Conservation (phyloP, 2,888 invertebrate species). For the Aspidapion aeneum region DNA sequence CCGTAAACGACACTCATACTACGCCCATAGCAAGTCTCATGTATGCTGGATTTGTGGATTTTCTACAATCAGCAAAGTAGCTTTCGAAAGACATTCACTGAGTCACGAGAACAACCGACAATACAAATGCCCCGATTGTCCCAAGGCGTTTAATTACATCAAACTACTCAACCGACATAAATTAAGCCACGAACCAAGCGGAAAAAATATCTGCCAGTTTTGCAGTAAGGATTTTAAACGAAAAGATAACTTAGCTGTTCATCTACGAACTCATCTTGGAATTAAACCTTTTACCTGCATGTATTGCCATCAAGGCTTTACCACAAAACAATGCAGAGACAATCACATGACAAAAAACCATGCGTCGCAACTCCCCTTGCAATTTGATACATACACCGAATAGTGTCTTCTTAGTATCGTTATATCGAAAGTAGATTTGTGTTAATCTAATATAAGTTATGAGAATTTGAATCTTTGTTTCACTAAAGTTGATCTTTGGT, state of each 20-base stretch:
- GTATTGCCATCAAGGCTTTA: slow-evolving; percentile 3
- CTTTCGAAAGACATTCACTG: slow-evolving; percentile 28
- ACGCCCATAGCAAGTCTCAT: neutral
- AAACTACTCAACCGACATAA: neutral
- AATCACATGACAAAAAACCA: neutral
- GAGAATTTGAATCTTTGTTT: too few species aligned
- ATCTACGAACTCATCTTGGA: slow-evolving; percentile 1
- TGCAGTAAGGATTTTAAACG: slow-evolving; percentile 5
- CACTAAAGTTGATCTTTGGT: too few species aligned
- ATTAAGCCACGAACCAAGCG: neutral
- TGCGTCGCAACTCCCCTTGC: too few species aligned
- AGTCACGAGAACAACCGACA: slow-evolving; percentile 44
- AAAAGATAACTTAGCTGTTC: neutral
- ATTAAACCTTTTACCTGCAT: neutral
- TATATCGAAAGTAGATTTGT: too few species aligned
- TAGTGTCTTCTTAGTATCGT: too few species aligned
- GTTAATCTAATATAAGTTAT: too few species aligned
- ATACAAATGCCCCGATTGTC: slow-evolving; percentile 23
- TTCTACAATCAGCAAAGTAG: neutral
- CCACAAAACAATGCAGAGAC: slow-evolving; percentile 1
- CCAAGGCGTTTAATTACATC: neutral
- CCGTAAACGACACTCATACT: neutral
- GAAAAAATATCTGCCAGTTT: neutral
- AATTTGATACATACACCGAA: too few species aligned
- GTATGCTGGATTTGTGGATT: neutral